phyloP scores from a whole-genome alignment of 2,888 invertebrate genomes.

The Andrena marginata region DNA sequence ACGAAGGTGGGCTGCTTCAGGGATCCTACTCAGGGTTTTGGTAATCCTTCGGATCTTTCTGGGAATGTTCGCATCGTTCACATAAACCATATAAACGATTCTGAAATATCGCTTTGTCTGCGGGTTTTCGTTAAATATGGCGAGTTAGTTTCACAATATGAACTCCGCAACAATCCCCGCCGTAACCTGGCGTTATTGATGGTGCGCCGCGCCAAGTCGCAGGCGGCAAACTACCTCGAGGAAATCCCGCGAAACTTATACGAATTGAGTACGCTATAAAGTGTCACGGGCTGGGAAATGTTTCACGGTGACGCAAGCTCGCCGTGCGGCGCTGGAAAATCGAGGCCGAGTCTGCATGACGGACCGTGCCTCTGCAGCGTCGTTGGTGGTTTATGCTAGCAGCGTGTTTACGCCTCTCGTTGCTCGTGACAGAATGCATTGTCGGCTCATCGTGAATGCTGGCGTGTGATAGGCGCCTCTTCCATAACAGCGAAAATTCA shows the following conservation, averaged over 20 bases:
- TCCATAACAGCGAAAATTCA: conserved; percentile 47
- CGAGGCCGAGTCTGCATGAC: conserved; percentile 66
- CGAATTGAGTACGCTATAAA: conserved; percentile 53
- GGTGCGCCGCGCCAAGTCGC: conserved; percentile 14
- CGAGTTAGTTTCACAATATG: not conserved
- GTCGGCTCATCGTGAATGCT: conserved; percentile 65
- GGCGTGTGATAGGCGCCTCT: conserved; percentile 56
- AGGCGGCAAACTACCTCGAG: conserved; percentile 38
- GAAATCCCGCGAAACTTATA: conserved; percentile 57
- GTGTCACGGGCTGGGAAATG: conserved; percentile 57
- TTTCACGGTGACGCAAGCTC: conserved; percentile 53
- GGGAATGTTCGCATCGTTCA: no score
- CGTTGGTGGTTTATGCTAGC: conserved; percentile 73
- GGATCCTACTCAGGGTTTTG: not conserved
- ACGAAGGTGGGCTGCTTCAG: not conserved
- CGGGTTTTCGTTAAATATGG: not conserved
- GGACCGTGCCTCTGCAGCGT: conserved; percentile 67
- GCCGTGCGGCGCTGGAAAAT: conserved; percentile 63
- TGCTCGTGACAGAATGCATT: conserved; percentile 69
- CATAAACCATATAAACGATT: not conserved
- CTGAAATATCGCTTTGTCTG: not conserved
- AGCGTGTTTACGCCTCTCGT: conserved; percentile 74
- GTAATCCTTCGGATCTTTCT: not conserved
- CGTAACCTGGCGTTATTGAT: conserved; percentile 7
- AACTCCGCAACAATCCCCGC: not conserved